These are phyloP conservation scores for Cosmia pyralina DNA, from an alignment of 2,888 invertebrate genomes.

Conservation along the genomic window DNA sequence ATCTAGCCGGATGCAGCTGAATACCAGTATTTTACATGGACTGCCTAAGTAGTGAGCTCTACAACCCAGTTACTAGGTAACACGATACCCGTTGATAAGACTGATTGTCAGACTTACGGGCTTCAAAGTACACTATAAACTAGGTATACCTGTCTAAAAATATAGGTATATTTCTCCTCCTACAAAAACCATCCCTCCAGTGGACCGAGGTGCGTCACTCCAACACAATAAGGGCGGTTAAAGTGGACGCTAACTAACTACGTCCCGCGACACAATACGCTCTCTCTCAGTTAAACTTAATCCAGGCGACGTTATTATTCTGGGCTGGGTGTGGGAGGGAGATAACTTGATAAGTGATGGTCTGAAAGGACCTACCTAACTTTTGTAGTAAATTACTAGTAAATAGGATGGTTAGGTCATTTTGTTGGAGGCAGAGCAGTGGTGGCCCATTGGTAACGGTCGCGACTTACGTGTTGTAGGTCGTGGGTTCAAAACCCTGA, in stretches of 20 bases:
- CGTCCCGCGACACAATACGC: slow-evolving; percentile 57
- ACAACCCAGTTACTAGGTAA: too few species aligned
- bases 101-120: too few species aligned
- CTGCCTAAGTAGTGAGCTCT: too few species aligned
- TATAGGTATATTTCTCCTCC: neutral
- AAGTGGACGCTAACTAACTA: slow-evolving; percentile 69
- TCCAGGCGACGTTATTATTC: slow-evolving; percentile 41
- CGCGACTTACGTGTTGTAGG: too few species aligned
- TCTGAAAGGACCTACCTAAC: neutral
- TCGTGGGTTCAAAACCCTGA: too few species aligned
- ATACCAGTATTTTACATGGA: too few species aligned
- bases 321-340: slow-evolving; percentile 16
- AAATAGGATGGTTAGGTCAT: neutral
- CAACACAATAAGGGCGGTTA: slow-evolving; percentile 59
- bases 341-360: slow-evolving; percentile 34
- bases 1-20: too few species aligned
- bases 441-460: too few species aligned
- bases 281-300: slow-evolving; percentile 49
- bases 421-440: neutral
- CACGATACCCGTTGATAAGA: too few species aligned
- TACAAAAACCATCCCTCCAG: slow-evolving; percentile 6
- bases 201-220: slow-evolving; percentile 23
- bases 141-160: too few species aligned
- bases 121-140: too few species aligned
- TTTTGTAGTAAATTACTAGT: neutral